Percentiles rank a stretch among this genome's conserved stretches.
phyloP scores from a whole-genome alignment of 2,888 invertebrate species.

The Ceratothoa steindachneri region DNA sequence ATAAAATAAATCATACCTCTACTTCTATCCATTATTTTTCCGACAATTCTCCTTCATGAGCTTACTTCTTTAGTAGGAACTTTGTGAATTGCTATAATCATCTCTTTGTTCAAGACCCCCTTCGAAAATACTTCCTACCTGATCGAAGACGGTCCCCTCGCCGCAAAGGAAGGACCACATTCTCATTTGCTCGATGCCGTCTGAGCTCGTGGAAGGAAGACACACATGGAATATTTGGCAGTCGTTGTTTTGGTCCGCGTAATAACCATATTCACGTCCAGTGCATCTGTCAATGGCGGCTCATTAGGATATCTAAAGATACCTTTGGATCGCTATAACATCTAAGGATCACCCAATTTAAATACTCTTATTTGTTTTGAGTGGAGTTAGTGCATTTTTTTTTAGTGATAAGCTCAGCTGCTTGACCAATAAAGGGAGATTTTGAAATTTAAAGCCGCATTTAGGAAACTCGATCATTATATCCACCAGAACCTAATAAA shows the following conservation, averaged over 20 bases:
- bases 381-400: no score
- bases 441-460: no score
- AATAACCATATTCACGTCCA: conserved; percentile 29
- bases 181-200: conserved; percentile 11
- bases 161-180: conserved; percentile 34
- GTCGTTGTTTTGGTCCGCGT: conserved; percentile 34
- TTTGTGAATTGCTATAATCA: no score
- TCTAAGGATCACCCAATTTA: no score
- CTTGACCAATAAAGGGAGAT: no score
- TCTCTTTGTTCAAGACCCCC: no score
- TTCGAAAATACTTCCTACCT: conserved; percentile 13
- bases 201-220: conserved; percentile 11
- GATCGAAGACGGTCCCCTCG: conserved; percentile 40
- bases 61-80: neutral
- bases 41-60: neutral
- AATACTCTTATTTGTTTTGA: no score
- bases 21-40: neutral
- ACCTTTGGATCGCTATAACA: no score
- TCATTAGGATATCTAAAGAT: no score
- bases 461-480: no score
- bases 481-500: no score
- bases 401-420: no score
- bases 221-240: conserved; percentile 42
- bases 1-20: neutral
- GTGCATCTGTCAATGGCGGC: conserved; percentile 27